Evolutionary conservation across 2,113 vertebrate species (phyloP).

Genomic region (Phoxinus phoxinus): DNA sequence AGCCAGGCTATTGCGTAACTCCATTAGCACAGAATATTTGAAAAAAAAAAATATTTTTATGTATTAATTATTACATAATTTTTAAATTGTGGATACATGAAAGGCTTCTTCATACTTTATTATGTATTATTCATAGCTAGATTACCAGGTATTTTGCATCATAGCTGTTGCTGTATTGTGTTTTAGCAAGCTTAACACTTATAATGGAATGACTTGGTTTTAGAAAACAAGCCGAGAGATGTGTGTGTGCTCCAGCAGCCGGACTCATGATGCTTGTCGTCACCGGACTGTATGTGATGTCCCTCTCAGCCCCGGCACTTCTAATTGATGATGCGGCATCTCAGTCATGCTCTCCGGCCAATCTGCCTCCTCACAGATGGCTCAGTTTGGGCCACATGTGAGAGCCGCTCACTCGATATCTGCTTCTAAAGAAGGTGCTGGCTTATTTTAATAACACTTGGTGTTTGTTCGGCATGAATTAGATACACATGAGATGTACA

Average conservation of each 20-base stretch:
- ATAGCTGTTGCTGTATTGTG: not conserved
- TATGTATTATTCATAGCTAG: not conserved
- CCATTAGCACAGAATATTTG: no score
- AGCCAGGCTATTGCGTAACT: no score
- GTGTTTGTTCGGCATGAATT: conserved; percentile 35
- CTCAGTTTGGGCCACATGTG: conserved; percentile 47
- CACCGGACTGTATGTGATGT: conserved; percentile 34
- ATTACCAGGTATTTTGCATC: not conserved
- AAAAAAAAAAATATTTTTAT: no score
- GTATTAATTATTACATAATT: no score
- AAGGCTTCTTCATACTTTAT: not conserved
- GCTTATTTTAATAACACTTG: conserved; percentile 31
- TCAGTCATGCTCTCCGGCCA: conserved; percentile 43
- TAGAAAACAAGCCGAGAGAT: conserved; percentile 47
- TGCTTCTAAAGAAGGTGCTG: conserved; percentile 40
- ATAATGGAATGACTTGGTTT: not conserved
- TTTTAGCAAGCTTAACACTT: conserved; percentile 2
- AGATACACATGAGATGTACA: conserved; percentile 30
- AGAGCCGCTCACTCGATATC: conserved; percentile 38
- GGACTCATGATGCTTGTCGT: conserved; percentile 45
- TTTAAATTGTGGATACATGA: not conserved
- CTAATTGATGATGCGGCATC: conserved; percentile 51
- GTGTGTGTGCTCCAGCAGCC: conserved; percentile 44
- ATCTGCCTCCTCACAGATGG: conserved; percentile 49
- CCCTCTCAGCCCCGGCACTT: conserved; percentile 46